Conservation (phyloP, 2,888 invertebrate genomes). For the Gymnocheta viridis region DNA sequence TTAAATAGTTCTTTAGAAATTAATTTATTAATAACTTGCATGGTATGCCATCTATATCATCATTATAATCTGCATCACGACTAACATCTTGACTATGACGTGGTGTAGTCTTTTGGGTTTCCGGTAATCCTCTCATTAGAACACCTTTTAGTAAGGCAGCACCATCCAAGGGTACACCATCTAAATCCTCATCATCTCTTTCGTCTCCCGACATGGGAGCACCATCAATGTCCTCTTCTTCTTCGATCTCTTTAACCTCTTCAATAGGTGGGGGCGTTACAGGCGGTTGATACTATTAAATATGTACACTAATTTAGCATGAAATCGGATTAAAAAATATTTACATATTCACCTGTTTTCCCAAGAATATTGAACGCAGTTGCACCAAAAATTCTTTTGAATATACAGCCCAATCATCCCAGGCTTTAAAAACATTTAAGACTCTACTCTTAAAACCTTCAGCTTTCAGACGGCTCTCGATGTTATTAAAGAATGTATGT, state of each 20-base stretch:
- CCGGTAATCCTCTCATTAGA: constrained; percentile 82
- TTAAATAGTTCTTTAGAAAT: constrained; percentile 36
- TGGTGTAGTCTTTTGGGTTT: constrained; percentile 78
- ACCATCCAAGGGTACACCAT: constrained; percentile 91
- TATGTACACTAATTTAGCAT: background rate
- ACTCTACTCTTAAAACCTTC: constrained; percentile 97
- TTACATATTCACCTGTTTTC: constrained; percentile 82
- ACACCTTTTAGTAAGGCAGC: constrained; percentile 90
- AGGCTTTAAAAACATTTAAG: constrained; percentile 94
- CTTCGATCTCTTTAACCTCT: constrained; percentile 76
- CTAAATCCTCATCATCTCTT: constrained; percentile 86
- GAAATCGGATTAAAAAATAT: background rate
- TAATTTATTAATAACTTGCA: constrained; percentile 78
- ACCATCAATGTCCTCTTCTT: constrained; percentile 82
- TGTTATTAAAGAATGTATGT: constrained; percentile 87
- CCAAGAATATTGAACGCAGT: constrained; percentile 95
- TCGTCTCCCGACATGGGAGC: constrained; percentile 83
- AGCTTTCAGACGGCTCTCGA: constrained; percentile 94
- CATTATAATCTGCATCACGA: constrained; percentile 81
- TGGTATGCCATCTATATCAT: constrained; percentile 88
- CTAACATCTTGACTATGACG: constrained; percentile 71
- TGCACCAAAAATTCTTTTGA: constrained; percentile 94
- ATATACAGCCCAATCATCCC: constrained; percentile 99
- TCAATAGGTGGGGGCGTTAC: constrained; percentile 73
- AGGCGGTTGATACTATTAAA: constrained; percentile 66